Base-by-base conservation (phyloP, 2,888 invertebrate genomes). In the Andrena trimmerana region DNA sequence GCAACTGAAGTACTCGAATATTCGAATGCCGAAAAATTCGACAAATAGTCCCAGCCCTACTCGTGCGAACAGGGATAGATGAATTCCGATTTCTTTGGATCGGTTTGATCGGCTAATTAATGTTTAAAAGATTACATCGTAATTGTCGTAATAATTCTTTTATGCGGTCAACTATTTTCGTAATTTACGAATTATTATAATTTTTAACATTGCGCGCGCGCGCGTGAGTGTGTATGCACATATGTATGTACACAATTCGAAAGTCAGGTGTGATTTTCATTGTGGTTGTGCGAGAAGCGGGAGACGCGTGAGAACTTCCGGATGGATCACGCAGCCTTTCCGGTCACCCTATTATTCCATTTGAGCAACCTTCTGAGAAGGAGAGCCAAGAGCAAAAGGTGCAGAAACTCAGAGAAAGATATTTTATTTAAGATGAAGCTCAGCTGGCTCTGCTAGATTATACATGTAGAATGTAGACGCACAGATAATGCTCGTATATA, bases 261-360 rank as follows among this genome's bases (percentile, higher is more conserved):
- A 91, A 90, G 93, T 93, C 94, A 94, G 94, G 94, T 94, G 94
- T 94, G 93, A 93, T 91, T 93, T 94, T 93, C 91, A 91, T 90
- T 93, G 92, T 90, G 93, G 92, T 92, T 91, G 92, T 91, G 91
- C 90, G 92, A 93, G 93, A 93, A 93, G 92, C 92, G 90, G 91
- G 93, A 94, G 94, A 93, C 92, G 91, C 94, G 94, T 94, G 94
- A 93, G 94, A 94, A 94, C 93, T 94, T 94, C 94, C 94, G 94
- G 93, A 94, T 93, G 90, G 90, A 90, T 91, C 90, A 89, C 89
- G 89, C 90, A 89, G 90, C 90, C 90, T 92, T 93, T 94, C 93
- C 93, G 93, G 93, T 91, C 90, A 90, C 90, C 85, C 93, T 92
- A 93, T 94, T 93, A 93, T 93, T 91, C 91, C 91, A 90, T 92